Base-by-base conservation (phyloP, 1,140 invertebrate species). In the Macrostomum lignano region DNA sequence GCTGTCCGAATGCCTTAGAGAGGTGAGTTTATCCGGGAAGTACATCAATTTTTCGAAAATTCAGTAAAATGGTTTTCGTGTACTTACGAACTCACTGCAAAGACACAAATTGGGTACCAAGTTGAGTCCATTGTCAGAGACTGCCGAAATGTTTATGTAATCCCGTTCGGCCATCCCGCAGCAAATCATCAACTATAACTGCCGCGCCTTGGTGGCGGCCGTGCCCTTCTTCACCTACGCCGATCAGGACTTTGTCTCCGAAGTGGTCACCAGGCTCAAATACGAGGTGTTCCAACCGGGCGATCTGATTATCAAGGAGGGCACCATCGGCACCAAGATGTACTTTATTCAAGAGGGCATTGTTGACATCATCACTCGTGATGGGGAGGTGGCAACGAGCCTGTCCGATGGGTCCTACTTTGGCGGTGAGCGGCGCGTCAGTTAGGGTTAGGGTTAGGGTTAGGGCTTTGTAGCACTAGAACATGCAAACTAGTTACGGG, bases 171-270 rank as follows among this genome's bases (percentile, higher is more conserved):
- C n/a, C n/a, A n/a, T n/a, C n/a, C n/a, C n/a, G n/a, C n/a, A 71
- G 70, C 81, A 93, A 59, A 79, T 94, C 41, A 84, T 93, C 55
- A 93, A 94, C 64, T 91, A 88, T 66, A 93, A 93, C 65, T 94
- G 84, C 62, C 71, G 82, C 50, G 84, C 79, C 42, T 67, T 93
- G 44, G 84, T 94, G 39, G 81, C 81, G 33, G 88, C 81, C 31
- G 84, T 94, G 44, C 84, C 84, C 46, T 93, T 94, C 66, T 93
- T 94, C 60, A 78, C 81, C 31, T 86, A 93, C 56, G 82, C 84
- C 35, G 84, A 93, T 62, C 76, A 77, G 38, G 79, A 84, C 63
- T 93, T 94, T 59, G 79, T 91, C 41, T 82, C 78, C 35, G 78
- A 86, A 52, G 76, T 84, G 46, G 76, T 84, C 48, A 86, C 79